Base-by-base conservation (phyloP, 2,888 invertebrate genomes). In the Perdita meconis region DNA sequence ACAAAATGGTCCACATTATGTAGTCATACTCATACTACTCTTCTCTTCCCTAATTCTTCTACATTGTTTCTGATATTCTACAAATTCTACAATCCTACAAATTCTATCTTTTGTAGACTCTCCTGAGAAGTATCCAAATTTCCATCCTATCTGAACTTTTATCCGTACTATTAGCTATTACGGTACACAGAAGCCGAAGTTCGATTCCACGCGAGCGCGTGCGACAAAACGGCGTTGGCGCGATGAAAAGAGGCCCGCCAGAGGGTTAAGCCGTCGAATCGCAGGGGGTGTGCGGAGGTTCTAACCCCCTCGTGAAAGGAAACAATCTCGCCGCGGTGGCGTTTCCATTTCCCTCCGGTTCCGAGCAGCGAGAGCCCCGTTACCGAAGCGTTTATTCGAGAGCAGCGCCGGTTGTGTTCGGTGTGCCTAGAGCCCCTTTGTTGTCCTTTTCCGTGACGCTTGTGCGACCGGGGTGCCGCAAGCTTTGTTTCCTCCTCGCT, bases 401-500 rank as follows among this genome's bases (percentile, higher is more conserved):
- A 74, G 50, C 47, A 13, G n/a, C 22, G 30, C 53, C 13, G n/a
- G n/a, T n/a, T n/a, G n/a, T n/a, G n/a, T n/a, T n/a, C n/a, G n/a
- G 47, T 40, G 34, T 59, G 42, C 38, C 22, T 22, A 19, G 70
- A 50, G n/a, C 34, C 42, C 57, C 67, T 76, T 73, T 67, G 56
- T 73, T 44, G 56, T 61, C 59, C 59, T 59, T 66, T 22, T 67
- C 36, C 75, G 2, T n/a, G 40, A 4, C 51, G 26, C 19, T 44
- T 47, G 26, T 26, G 44, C 44, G 60, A 22, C 40, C 47, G 44
- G 63, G 50, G 34, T 53, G 13, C 42, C 10, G 67, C 78, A n/a
- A n/a, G n/a, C n/a, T n/a, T 71, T 80, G 80, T 71, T 81, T 83
- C 66, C 69, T 16, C 56, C 61, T 26, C 60, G 60, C 44, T 56